Evolutionary conservation across 1,140 invertebrate species (phyloP), one percentile per base, ranked within the genome.

Genomic region (Eciton burchellii): DNA sequence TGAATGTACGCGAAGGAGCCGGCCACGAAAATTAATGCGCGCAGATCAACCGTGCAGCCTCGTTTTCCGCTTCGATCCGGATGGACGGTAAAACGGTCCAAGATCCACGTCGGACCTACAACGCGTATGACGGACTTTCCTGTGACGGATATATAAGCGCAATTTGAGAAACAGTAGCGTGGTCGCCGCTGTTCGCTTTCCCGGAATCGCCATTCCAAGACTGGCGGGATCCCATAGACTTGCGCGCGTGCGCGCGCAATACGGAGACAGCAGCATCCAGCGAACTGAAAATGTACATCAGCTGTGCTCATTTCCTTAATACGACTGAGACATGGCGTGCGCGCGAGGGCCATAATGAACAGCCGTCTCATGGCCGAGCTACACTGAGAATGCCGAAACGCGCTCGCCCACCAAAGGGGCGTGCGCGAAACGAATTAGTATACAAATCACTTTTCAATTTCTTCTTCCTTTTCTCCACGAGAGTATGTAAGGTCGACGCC

Each of bases 361-460:
- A 35, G 35, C 24, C 3, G 16, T 49, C 14, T 14, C 21, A 19
- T 49, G 49, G 16, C 19, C 24, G 16, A 41, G 66, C 26, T 56
- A 47, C 19, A 47, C 19, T 24, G 21, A 60, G 29, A 47, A 65
- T 43, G 21, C 19, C 63, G 56, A 45, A 59, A 86, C 49, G 45
- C 71, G 84, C 47, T 66, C 57, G 66, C 62, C 71, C 54, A 60
- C 16, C 35, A 14, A 35, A 73, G 43, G 62, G 26, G n/a, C n/a
- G 41, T 11, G 47, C 26, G 29, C 14, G 41, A 35, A 74, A 82
- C 16, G 52, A 84, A 82, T 70, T 82, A 65, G 35, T 83, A 52
- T 57, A 87, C 86, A 71, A 84, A 87, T 87, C 70, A 79, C 83
- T 83, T 84, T 84, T 88, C 84, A 88, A 88, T 84, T 87, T 84